Percentiles rank a stretch among this genome's conserved stretches.
Evolutionary conservation across 2,797 vertebrate genomes (phyloP).

Genomic region (Cottoperca gobio): DNA sequence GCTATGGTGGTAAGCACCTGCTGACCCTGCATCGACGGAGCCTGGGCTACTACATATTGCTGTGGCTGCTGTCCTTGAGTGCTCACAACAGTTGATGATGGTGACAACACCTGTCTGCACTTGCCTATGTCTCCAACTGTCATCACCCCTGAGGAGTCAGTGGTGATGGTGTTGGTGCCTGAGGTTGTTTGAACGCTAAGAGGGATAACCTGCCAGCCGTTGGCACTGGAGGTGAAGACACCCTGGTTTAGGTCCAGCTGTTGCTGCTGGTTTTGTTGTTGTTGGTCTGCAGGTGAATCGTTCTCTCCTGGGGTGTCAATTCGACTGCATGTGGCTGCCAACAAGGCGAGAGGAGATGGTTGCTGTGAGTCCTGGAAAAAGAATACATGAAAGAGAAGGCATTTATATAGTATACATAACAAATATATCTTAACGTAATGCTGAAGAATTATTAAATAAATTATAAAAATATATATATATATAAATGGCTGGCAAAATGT

Average conservation of each 20-base stretch:
- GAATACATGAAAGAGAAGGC: background rate
- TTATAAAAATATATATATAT: too few species aligned
- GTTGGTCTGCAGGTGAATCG: slow-evolving; percentile 82
- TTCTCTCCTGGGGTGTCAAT: slow-evolving; percentile 95
- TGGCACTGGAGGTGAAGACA: slow-evolving; percentile 89
- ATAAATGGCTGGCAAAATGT: background rate
- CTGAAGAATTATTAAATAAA: too few species aligned
- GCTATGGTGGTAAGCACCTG: slow-evolving; percentile 93
- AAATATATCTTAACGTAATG: too few species aligned
- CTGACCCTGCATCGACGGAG: slow-evolving; percentile 91
- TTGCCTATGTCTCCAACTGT: slow-evolving; percentile 72
- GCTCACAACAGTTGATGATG: slow-evolving; percentile 60
- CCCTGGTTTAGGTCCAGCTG: slow-evolving; percentile 89
- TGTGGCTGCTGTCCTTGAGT: slow-evolving; percentile 85
- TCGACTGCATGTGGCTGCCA: slow-evolving; percentile 97
- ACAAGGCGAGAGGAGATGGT: slow-evolving; percentile 93
- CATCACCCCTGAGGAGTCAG: slow-evolving; percentile 79
- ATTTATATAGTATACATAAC: background rate
- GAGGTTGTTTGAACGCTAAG: slow-evolving; percentile 78
- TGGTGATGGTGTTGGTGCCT: slow-evolving; percentile 80
- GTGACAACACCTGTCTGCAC: slow-evolving; percentile 63
- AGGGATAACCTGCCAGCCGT: slow-evolving; percentile 96
- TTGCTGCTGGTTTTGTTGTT: slow-evolving; percentile 82
- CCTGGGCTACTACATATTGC: slow-evolving; percentile 89
- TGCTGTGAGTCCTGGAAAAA: slow-evolving; percentile 91